Evolutionary conservation across 2,113 vertebrate species (phyloP).

Genomic region (Cyprinus carpio): DNA sequence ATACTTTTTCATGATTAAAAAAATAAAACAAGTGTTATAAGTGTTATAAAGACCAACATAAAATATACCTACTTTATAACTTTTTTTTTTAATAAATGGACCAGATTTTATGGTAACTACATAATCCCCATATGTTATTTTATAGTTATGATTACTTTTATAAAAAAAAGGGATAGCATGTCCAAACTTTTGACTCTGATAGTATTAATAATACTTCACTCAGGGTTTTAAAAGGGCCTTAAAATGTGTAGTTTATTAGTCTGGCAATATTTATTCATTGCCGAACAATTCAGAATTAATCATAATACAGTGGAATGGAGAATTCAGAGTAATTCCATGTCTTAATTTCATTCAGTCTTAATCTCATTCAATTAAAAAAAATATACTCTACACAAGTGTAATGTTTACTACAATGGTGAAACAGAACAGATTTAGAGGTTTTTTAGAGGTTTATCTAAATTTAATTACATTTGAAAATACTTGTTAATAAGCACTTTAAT

Average conservation of each 20-base stretch:
- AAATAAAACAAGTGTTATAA: no score
- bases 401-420: not conserved
- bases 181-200: not conserved
- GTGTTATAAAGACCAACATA: not conserved
- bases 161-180: not conserved
- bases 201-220: not conserved
- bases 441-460: not conserved
- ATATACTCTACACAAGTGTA: not conserved
- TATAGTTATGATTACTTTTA: not conserved
- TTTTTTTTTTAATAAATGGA: not conserved
- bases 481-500: not conserved
- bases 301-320: not conserved
- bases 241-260: not conserved
- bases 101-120: no score
- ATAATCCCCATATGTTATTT: not conserved
- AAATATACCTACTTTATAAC: not conserved
- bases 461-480: not conserved
- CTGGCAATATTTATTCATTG: not conserved
- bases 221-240: slow-evolving; percentile 4
- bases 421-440: not conserved
- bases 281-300: not conserved
- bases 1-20: no score
- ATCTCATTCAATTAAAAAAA: no score
- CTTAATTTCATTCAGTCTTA: not conserved
- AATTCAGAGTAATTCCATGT: not conserved